Evolutionary conservation across 2,888 invertebrate species (phyloP), one percentile per base, ranked within the genome.

Genomic region (Tolmerus cingulatus): DNA sequence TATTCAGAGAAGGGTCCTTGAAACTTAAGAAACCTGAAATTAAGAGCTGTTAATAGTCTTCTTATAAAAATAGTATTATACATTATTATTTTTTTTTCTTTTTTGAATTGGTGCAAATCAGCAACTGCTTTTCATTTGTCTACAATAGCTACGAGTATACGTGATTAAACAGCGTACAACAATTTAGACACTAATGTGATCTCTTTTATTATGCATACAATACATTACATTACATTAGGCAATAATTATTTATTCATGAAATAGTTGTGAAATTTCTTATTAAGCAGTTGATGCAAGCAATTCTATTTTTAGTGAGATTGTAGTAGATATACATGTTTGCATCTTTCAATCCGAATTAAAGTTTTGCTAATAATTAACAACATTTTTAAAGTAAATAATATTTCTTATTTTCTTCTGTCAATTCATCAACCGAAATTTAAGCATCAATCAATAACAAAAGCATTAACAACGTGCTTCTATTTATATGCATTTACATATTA

Each of bases 21-120:
- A 94, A 90, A 87, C 92, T 92, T 34, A 94, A 89, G 87, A 94
- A 94, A 9, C 94, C 94, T 94, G 23, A 12, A 84, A 19, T 27
- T 43, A 12, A 14, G 2, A 2, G 16, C 46, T 9, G 3, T 78
- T 23, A 57, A 9, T 57, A 19, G 23, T 12, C 9, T 27, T 66
- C 9, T 12, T 66, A 12, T 12, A 27, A 27, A 1, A 55, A 19
- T n/a, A n/a, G n/a, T n/a, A n/a, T n/a, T n/a, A 55, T 8, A n/a
- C 7, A 19, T 12, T 66, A 9, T 46, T 46, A 12, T 16, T 51
- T n/a, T n/a, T 51, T 51, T 12, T 2, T 40, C 7, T 40, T 12
- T 40, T 40, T 1, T 9, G 51, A n/a, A 16, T 14, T 51, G 5
- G 51, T n/a, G 16, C 7, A 51, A n/a, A 19, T 51, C 43, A 43